These are phyloP conservation scores for Gallinago media DNA, from an alignment of 2,113 vertebrate species.

Conservation along the genomic window DNA sequence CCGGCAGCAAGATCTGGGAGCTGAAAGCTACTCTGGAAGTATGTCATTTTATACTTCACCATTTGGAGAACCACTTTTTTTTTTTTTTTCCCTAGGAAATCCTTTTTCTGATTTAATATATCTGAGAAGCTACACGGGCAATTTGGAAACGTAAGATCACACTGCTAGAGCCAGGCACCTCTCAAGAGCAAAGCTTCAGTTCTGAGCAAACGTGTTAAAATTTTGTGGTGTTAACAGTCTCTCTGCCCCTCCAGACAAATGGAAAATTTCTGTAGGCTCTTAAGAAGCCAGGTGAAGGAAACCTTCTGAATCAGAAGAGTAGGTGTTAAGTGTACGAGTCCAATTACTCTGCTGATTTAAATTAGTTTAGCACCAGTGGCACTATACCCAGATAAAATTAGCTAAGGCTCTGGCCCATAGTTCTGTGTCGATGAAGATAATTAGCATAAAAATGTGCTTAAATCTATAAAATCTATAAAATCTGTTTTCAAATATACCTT, in stretches of 20 bases:
- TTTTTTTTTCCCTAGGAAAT: not conserved
- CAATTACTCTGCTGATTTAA: constrained; percentile 42
- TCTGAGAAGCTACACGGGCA: not conserved
- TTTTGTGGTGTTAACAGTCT: constrained; percentile 9
- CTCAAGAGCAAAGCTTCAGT: constrained; percentile 18
- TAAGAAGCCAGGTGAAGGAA: constrained; percentile 42
- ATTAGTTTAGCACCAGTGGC: constrained; percentile 20
- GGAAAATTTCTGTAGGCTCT: constrained; percentile 24
- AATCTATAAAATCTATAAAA: constrained; percentile 17
- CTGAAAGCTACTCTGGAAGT: constrained; percentile 37
- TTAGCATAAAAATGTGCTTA: not conserved
- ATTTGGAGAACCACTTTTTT: not conserved
- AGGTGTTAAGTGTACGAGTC: not conserved
- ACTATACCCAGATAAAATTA: constrained; percentile 23
- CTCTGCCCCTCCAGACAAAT: not conserved
- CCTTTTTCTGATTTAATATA: constrained; percentile 21
- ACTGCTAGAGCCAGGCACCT: not conserved
- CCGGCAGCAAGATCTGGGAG: constrained; percentile 42
- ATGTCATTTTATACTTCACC: constrained; percentile 32
- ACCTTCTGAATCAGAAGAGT: constrained; percentile 39
- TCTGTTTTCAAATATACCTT: not conserved
- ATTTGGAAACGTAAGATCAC: not conserved
- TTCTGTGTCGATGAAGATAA: not conserved
- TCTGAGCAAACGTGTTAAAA: constrained; percentile 26
- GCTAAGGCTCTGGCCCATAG: not conserved